Conservation (phyloP, 2,797 vertebrate genomes). For the Natrix natrix region DNA sequence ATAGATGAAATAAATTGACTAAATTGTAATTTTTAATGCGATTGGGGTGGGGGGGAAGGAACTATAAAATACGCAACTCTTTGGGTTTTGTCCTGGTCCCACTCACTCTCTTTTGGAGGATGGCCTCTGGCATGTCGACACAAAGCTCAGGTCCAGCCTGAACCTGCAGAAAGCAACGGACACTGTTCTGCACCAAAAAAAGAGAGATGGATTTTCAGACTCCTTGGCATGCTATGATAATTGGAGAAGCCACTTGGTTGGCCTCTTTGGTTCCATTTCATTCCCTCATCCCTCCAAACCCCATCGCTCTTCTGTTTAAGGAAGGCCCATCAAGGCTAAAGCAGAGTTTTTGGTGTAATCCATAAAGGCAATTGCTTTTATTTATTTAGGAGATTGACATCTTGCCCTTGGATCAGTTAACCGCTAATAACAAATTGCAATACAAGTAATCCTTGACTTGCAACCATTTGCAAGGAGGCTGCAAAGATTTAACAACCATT, state of each 20-base stretch:
- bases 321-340: too few relatives aligned
- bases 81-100: neutral
- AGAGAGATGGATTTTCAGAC: neutral
- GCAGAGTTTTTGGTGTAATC: neutral
- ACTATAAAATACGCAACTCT: neutral
- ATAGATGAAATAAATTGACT: neutral
- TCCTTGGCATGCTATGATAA: neutral
- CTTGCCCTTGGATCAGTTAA: neutral
- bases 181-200: neutral
- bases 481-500: neutral
- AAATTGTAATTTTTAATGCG: neutral
- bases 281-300: neutral
- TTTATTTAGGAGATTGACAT: neutral
- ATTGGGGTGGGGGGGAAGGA: neutral
- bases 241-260: neutral
- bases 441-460: neutral
- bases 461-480: neutral
- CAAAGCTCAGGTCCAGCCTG: neutral
- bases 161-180: neutral
- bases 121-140: neutral
- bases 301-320: neutral
- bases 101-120: neutral
- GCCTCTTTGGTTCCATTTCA: neutral
- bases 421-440: neutral
- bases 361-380: neutral